Conservation (phyloP, 1,140 invertebrate species). For the Drosophila serrata region DNA sequence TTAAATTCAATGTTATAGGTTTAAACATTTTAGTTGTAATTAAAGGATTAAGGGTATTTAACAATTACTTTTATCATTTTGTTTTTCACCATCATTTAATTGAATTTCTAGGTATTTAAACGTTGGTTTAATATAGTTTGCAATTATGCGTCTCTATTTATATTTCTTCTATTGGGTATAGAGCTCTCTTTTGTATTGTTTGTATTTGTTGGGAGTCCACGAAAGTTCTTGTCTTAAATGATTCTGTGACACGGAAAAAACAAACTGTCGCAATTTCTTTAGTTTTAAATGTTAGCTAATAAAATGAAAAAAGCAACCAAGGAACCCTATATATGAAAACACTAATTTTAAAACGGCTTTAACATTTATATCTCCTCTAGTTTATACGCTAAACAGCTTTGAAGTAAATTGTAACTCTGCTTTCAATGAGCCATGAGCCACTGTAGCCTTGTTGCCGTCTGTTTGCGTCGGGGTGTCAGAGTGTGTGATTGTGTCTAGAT, state of each 20-base stretch:
- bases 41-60: too few relatives aligned
- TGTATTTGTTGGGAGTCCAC: too few relatives aligned
- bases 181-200: too few relatives aligned
- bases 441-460: conserved; percentile 49
- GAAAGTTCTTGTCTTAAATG: background rate
- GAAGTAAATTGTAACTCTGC: conserved; percentile 1
- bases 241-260: background rate
- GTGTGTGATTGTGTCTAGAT: conserved; percentile 49
- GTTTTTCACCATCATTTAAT: background rate
- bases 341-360: background rate
- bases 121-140: too few relatives aligned
- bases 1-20: background rate
- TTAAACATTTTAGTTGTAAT: background rate
- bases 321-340: background rate
- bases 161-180: too few relatives aligned
- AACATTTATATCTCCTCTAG: conserved; percentile 7
- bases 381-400: conserved; percentile 10
- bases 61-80: too few relatives aligned
- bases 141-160: too few relatives aligned
- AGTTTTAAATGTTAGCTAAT: background rate
- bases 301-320: background rate
- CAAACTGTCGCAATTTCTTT: background rate
- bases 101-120: background rate
- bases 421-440: conserved; percentile 5
- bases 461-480: conserved; percentile 17